A percentile compares a stretch with the other conserved stretches of the same genome.
Conservation (phyloP, 2,888 invertebrate species). For the Cataglyphis altisquamis region DNA sequence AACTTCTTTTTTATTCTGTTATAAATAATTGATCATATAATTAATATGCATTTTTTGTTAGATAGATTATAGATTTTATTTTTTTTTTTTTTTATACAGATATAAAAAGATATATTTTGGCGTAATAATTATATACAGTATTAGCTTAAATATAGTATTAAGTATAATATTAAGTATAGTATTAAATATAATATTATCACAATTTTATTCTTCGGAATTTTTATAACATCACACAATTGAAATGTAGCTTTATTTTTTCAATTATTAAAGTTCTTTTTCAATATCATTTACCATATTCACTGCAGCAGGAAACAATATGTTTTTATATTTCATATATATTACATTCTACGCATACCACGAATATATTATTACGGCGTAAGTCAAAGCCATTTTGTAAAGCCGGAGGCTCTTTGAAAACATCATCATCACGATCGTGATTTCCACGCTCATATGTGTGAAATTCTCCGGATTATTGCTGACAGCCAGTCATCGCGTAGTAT, state of each 20-base stretch:
- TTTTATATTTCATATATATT: slow-evolving; percentile 29
- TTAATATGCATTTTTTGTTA: background rate
- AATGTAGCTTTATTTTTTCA: background rate
- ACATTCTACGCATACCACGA: slow-evolving; percentile 27
- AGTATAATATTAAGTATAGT: no score
- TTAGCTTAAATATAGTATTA: background rate
- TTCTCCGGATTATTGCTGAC: slow-evolving; percentile 43
- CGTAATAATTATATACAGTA: background rate
- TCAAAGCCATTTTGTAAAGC: slow-evolving; percentile 63
- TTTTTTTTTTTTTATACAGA: background rate
- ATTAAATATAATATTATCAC: background rate
- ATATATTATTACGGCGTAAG: slow-evolving; percentile 66
- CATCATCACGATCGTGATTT: slow-evolving; percentile 48
- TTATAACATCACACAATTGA: background rate
- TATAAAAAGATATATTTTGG: background rate
- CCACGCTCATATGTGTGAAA: slow-evolving; percentile 12
- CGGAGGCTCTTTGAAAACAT: slow-evolving; percentile 64
- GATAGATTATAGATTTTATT: background rate
- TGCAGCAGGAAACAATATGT: background rate
- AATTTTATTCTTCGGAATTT: background rate
- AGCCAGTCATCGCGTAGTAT: slow-evolving; percentile 7
- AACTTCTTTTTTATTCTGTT: background rate
- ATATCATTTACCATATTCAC: slow-evolving; percentile 24
- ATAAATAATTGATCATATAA: background rate
- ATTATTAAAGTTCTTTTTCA: slow-evolving; percentile 11